phyloP scores from a whole-genome alignment of 2,797 vertebrate species.

The Clarias pachynema region DNA sequence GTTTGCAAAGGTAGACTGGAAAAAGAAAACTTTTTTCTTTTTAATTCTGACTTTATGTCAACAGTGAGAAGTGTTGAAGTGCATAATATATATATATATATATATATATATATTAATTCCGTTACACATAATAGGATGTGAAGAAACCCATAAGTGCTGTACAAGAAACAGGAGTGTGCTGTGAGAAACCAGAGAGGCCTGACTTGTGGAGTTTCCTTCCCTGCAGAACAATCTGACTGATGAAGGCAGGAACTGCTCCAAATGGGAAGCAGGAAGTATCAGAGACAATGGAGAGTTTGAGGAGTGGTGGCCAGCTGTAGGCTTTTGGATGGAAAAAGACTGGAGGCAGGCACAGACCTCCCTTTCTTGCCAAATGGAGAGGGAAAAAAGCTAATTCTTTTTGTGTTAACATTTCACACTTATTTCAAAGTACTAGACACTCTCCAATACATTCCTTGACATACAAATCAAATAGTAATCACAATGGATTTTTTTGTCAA shows the following conservation, averaged over 20 bases:
- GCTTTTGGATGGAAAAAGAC: conserved; percentile 61
- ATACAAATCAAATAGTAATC: neutral
- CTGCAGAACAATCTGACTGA: conserved; percentile 66
- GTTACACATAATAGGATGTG: neutral
- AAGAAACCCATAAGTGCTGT: conserved; percentile 21
- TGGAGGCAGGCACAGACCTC: conserved; percentile 50
- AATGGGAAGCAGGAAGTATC: conserved; percentile 73
- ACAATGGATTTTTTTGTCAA: neutral
- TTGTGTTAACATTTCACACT: neutral
- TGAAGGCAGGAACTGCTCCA: conserved; percentile 69
- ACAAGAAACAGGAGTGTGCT: conserved; percentile 41
- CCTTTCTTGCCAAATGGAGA: conserved; percentile 53
- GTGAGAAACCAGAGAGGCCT: conserved; percentile 61
- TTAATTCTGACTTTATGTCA: neutral
- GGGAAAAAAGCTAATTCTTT: conserved; percentile 28
- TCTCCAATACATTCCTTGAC: conserved; percentile 14
- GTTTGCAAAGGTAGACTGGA: too few relatives aligned
- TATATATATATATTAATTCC: too few relatives aligned
- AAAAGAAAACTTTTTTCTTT: too few relatives aligned
- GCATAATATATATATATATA: too few relatives aligned
- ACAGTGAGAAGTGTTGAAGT: neutral
- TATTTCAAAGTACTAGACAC: conserved; percentile 19
- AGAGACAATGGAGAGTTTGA: conserved; percentile 73
- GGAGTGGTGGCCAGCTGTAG: conserved; percentile 66
- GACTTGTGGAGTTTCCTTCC: conserved; percentile 69